phyloP scores from a whole-genome alignment of 2,888 invertebrate genomes.

The Mongoloraphidia duomilia region DNA sequence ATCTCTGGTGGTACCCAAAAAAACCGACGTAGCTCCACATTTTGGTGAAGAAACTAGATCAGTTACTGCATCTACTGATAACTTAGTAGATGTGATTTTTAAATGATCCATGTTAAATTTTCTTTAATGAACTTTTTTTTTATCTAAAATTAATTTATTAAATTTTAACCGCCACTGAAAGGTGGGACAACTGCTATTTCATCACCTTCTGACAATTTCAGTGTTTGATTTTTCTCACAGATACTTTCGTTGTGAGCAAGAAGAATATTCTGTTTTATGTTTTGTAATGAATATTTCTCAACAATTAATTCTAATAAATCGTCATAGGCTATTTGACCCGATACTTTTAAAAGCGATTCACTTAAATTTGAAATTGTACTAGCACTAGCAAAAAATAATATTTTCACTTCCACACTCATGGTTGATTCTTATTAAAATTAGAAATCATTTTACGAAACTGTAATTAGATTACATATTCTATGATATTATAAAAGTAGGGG shows the following conservation, averaged over 20 bases:
- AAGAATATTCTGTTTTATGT: constrained; percentile 55
- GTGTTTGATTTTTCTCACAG: constrained; percentile 36
- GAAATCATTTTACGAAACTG: too few species aligned
- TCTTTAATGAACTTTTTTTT: constrained; percentile 4
- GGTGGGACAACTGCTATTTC: constrained; percentile 88
- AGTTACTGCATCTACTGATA: constrained; percentile 52
- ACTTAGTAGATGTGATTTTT: constrained; percentile 47
- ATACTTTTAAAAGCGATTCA: constrained; percentile 38
- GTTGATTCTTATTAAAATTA: too few species aligned
- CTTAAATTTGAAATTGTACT: constrained; percentile 61
- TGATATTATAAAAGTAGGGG: too few species aligned
- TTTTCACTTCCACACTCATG: constrained; percentile 41
- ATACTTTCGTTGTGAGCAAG: constrained; percentile 77
- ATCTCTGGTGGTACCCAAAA: constrained; percentile 80
- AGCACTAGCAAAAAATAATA: constrained; percentile 84
- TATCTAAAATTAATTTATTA: constrained; percentile 1
- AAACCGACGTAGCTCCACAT: constrained; percentile 81
- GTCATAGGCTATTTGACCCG: constrained; percentile 35
- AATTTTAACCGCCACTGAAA: constrained; percentile 72
- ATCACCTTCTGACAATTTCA: constrained; percentile 52
- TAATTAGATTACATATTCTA: too few species aligned
- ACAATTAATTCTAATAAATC: constrained; percentile 47
- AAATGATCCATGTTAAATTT: constrained; percentile 46
- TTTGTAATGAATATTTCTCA: constrained; percentile 44
- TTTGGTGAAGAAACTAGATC: constrained; percentile 48